Evolutionary conservation across 1,140 invertebrate species (phyloP), one percentile per base, ranked within the genome.

Genomic region (Pseudachorutes palmiensis): DNA sequence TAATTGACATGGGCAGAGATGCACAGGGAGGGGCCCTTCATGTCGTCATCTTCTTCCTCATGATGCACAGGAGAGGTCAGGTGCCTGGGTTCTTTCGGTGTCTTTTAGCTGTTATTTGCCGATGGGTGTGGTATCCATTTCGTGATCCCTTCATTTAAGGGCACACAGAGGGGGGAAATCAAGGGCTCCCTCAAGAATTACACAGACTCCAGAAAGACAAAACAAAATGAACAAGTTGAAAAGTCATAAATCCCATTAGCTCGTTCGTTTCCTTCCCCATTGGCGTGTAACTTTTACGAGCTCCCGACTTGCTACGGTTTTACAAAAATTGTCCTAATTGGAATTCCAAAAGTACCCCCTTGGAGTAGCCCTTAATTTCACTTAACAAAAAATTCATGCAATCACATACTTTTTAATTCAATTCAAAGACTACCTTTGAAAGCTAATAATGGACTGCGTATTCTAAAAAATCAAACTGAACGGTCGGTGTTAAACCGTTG

Each of bases 181-280:
- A 5, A 24, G 51, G 51, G 51, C 9, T 9, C 5, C 9, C 9
- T 12, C 9, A 45, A 9, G 36, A 9, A 45, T 45, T 45, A 45
- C 36, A 12, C 19, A 9, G 24, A 5, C 24, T 55, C 24, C 24
- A 55, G 51, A 24, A 55, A 55, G 51, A 55, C 51, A 55, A 55
- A 55, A 55, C 51, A 55, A 19, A 55, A 55, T 45, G 9, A 45
- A 9, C 9, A 19, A 24, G 51, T 55, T 55, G 51, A 55, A 55
- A 55, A 55, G 51, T 26, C 51, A 55, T 55, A 55, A 55, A 55
- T 55, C 24, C 51, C 51, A 55, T 55, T 55, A 55, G 51, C 3
- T 14, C 51, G 36, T 41, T 41, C 51, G 51, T 55, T 55, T 24
- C 24, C 19, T 45, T 12, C 9, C 9, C 9, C 36, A 45, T 19